These are phyloP conservation scores for Mormyrus proboscirostris DNA, from an alignment of 2,797 vertebrate species.

Conservation along the genomic window DNA sequence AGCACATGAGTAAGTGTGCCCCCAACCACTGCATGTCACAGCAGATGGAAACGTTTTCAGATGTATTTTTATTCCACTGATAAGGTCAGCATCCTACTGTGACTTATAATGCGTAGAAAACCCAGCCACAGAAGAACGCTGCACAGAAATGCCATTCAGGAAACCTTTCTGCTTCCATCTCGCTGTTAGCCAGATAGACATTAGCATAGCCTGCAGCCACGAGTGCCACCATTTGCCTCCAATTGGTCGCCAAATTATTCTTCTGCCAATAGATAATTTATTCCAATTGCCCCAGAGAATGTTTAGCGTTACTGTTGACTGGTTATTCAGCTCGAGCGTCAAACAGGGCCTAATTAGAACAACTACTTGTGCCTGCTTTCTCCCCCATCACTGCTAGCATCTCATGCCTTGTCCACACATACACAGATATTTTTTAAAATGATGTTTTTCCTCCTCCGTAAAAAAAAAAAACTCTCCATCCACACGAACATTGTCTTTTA, in stretches of 20 bases:
- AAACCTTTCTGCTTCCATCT: neutral
- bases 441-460: too few species aligned
- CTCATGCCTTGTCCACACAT: neutral
- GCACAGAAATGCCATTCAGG: neutral
- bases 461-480: too few species aligned
- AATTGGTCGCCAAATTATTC: neutral
- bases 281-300: neutral
- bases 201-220: neutral
- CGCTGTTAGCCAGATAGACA: neutral
- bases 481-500: too few species aligned
- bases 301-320: neutral
- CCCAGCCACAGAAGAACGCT: neutral
- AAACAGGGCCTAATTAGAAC: neutral
- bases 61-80: slow-evolving; percentile 13
- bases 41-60: neutral
- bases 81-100: slow-evolving; percentile 13
- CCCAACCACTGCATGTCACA: neutral
- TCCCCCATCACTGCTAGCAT: neutral
- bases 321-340: neutral
- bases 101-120: neutral
- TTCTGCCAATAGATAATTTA: neutral
- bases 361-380: neutral
- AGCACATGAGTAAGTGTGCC: neutral
- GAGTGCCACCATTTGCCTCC: slow-evolving; percentile 12
- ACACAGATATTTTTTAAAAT: too few species aligned